A percentile compares a stretch with the other conserved stretches of the same genome.
Conservation (phyloP, 2,113 vertebrate genomes). For the Tupaia tana region DNA sequence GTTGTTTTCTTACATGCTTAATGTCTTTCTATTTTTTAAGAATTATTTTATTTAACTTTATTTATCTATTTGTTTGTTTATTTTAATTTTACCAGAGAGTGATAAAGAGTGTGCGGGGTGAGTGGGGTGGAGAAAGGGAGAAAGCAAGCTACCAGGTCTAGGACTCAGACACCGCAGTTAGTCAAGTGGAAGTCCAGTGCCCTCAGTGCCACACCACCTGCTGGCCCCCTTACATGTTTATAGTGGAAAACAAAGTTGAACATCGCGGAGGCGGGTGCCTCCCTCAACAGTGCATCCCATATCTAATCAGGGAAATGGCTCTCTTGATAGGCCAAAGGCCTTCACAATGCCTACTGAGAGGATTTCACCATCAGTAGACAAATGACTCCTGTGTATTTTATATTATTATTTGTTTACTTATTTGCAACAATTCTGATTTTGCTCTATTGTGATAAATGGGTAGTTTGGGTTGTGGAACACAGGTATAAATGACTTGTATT, state of each 20-base stretch:
- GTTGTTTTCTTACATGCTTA: no score
- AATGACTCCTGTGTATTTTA: neutral
- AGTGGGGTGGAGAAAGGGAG: no score
- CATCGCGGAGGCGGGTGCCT: neutral
- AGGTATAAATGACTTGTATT: neutral
- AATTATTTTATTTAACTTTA: no score
- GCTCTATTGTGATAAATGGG: neutral
- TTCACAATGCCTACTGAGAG: neutral
- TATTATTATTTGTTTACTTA: neutral
- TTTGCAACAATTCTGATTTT: neutral
- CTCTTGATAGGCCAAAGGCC: neutral
- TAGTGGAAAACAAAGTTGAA: neutral
- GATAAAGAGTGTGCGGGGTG: no score
- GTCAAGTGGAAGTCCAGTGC: no score
- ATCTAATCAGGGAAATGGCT: fast-evolving
- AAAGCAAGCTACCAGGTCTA: no score
- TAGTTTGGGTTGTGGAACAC: neutral
- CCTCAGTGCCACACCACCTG: no score
- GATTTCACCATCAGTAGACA: neutral
- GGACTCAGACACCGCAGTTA: no score
- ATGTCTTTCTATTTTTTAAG: no score
- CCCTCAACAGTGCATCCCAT: neutral
- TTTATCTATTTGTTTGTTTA: no score
- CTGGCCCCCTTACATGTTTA: neutral
- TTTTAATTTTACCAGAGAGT: no score